Evolutionary conservation across 2,888 invertebrate genomes (phyloP).

Genomic region (Thecocarcelia acutangulata): DNA sequence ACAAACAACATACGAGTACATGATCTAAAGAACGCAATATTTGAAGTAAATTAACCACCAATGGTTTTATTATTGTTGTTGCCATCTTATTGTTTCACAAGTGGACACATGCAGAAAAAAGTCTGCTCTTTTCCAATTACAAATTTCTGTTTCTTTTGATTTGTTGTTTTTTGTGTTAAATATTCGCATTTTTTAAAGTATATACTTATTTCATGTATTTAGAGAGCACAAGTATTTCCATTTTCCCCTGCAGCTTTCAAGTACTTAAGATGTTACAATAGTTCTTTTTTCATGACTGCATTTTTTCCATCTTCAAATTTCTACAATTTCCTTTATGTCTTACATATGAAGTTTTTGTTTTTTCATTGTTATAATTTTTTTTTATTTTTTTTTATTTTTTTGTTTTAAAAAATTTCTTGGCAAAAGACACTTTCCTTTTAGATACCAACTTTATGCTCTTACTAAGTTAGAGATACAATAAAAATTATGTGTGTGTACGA

Average conservation of each 20-base stretch:
- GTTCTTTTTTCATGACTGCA: slow-evolving; percentile 10
- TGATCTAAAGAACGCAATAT: no score
- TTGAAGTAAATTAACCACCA: no score
- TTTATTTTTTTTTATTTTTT: neutral
- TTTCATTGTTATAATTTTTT: neutral
- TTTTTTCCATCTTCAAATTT: slow-evolving; percentile 33
- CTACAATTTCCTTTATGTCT: slow-evolving; percentile 61
- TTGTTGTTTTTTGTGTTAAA: no score
- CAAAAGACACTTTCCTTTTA: slow-evolving; percentile 57
- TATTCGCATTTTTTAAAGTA: no score
- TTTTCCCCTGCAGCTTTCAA: slow-evolving; percentile 44
- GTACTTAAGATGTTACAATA: slow-evolving; percentile 61
- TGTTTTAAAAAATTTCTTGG: slow-evolving; percentile 28
- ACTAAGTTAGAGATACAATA: neutral
- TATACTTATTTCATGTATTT: no score
- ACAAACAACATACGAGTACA: no score
- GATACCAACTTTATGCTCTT: slow-evolving; percentile 36
- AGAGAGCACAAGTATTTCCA: neutral
- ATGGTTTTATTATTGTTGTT: no score
- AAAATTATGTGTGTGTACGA: neutral
- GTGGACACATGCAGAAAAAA: no score
- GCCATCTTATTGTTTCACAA: no score
- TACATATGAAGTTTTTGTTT: slow-evolving; percentile 35
- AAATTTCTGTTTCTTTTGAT: no score
- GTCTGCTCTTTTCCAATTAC: no score